phyloP scores from a whole-genome alignment of 1,140 invertebrate genomes.

The Platyura marginata region DNA sequence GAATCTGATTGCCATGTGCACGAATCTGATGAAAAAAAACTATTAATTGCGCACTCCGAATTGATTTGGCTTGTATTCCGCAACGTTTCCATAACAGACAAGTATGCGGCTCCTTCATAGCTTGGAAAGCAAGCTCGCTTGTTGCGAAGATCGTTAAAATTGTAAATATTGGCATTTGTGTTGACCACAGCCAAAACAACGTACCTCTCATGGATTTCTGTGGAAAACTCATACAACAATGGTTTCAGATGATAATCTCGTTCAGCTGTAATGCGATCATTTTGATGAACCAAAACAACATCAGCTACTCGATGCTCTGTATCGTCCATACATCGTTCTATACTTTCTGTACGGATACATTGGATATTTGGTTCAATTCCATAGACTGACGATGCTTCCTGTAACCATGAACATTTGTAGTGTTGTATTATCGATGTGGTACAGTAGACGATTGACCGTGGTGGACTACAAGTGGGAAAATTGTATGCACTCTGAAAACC shows the following conservation, averaged over 20 bases:
- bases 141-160: slow-evolving; percentile 38
- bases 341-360: slow-evolving; percentile 33
- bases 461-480: slow-evolving; percentile 40
- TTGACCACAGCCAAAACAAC: slow-evolving; percentile 50
- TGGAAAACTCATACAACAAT: slow-evolving; percentile 42
- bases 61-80: slow-evolving; percentile 20
- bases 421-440: slow-evolving; percentile 42
- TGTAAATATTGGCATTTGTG: slow-evolving; percentile 33
- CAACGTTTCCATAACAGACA: slow-evolving; percentile 38
- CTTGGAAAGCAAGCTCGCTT: slow-evolving; percentile 49
- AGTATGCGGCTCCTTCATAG: slow-evolving; percentile 43
- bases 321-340: slow-evolving; percentile 41
- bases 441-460: slow-evolving; percentile 39
- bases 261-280: slow-evolving; percentile 34
- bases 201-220: slow-evolving; percentile 36
- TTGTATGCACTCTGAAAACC: slow-evolving; percentile 42
- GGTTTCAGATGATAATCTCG: slow-evolving; percentile 38
- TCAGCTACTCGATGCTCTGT: slow-evolving; percentile 40
- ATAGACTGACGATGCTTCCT: slow-evolving; percentile 44
- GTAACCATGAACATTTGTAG: slow-evolving; percentile 54
- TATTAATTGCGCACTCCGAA: slow-evolving; percentile 13
- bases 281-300: slow-evolving; percentile 36
- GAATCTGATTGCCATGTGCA: slow-evolving; percentile 33
- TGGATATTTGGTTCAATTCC: slow-evolving; percentile 52
- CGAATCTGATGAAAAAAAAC: slow-evolving; percentile 40